These are phyloP conservation scores for Crocallis elinguaria DNA, from an alignment of 2,888 invertebrate species.

Conservation along the genomic window DNA sequence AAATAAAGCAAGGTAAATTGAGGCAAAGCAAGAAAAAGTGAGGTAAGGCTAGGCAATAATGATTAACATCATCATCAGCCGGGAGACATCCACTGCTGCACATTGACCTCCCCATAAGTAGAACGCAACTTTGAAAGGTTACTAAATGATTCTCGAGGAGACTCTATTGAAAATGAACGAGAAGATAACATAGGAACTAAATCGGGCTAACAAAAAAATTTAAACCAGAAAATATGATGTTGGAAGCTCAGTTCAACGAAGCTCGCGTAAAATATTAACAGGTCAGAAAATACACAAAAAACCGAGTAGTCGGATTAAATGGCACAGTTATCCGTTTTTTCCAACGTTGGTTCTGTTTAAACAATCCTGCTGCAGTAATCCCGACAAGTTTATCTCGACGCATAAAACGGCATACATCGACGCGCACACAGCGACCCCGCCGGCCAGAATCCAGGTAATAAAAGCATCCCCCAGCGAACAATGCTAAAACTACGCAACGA, in stretches of 20 bases:
- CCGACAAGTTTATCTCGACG: slow-evolving; percentile 34
- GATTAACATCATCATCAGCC: no score
- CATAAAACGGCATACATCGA: slow-evolving; percentile 30
- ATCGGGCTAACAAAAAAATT: not conserved
- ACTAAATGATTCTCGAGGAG: no score
- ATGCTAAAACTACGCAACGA: slow-evolving; percentile 26
- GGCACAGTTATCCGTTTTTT: slow-evolving; percentile 23
- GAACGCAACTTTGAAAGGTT: no score
- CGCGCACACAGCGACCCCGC: slow-evolving; percentile 14
- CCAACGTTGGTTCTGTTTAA: slow-evolving; percentile 29
- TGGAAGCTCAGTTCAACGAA: slow-evolving; percentile 20
- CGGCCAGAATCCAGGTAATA: slow-evolving; percentile 16
- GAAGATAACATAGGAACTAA: not conserved
- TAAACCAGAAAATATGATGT: slow-evolving; percentile 3
- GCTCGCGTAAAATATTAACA: slow-evolving; percentile 31
- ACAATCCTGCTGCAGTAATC: slow-evolving; percentile 30
- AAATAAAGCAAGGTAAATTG: no score
- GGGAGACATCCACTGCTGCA: no score
- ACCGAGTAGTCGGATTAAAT: slow-evolving; percentile 31
- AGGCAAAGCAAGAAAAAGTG: no score
- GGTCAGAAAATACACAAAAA: slow-evolving; percentile 31
- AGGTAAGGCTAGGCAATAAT: no score
- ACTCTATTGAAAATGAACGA: no score
- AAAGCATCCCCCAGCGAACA: slow-evolving; percentile 25
- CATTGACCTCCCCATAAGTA: no score